phyloP scores from a whole-genome alignment of 2,113 vertebrate genomes.

The Ciconia maguari region DNA sequence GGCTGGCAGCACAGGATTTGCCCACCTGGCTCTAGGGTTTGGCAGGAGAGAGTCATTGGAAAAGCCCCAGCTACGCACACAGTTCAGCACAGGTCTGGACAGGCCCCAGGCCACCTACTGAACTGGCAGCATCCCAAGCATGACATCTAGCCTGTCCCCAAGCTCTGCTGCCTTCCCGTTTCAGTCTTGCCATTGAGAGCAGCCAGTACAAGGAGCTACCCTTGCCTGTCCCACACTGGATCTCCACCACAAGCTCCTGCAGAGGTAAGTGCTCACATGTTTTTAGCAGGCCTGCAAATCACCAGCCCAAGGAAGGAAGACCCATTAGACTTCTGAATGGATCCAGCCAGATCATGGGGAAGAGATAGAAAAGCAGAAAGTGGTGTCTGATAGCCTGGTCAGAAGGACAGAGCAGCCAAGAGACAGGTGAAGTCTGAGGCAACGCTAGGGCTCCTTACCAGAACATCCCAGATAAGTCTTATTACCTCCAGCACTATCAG shows the following conservation, averaged over 20 bases:
- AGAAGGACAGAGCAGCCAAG: not conserved
- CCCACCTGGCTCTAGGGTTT: too few species aligned
- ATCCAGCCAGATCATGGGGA: not conserved
- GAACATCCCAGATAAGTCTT: not conserved
- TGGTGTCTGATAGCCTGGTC: not conserved
- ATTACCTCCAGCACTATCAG: not conserved
- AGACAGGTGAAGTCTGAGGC: not conserved
- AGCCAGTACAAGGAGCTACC: not conserved
- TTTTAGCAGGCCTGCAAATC: not conserved
- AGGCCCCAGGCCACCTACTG: not conserved
- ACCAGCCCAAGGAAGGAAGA: not conserved
- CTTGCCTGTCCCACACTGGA: not conserved
- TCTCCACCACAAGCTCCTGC: not conserved
- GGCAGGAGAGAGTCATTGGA: not conserved
- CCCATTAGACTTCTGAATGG: not conserved
- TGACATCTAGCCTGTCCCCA: too few species aligned
- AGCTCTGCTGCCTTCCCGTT: not conserved
- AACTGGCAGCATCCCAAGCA: not conserved
- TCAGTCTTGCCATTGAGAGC: not conserved
- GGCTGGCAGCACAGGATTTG: not conserved
- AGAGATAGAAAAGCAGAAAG: not conserved
- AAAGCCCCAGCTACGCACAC: not conserved
- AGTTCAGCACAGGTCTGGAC: not conserved
- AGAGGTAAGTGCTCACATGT: not conserved
- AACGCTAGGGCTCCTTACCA: not conserved